Evolutionary conservation across 2,888 invertebrate genomes (phyloP).

Genomic region (Lysandra bellargus): DNA sequence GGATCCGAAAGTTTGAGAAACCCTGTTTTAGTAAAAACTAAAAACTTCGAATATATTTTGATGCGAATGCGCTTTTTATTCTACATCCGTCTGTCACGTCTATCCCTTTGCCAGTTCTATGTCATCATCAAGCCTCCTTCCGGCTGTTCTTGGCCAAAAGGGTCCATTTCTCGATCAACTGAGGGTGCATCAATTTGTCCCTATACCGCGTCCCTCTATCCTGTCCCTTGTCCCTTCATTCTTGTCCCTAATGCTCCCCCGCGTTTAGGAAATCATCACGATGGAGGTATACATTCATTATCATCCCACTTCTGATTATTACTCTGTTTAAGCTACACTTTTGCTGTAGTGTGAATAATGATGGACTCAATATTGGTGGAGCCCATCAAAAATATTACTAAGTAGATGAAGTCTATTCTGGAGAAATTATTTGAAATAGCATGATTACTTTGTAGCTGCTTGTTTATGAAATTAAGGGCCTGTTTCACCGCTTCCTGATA

Average conservation of each 20-base stretch:
- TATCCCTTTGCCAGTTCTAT: slow-evolving; percentile 42
- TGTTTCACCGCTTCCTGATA: too few relatives aligned
- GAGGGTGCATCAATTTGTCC: slow-evolving; percentile 56
- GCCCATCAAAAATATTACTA: too few relatives aligned
- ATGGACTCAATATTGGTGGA: too few relatives aligned
- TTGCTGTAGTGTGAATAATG: neutral
- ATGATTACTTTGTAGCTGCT: neutral
- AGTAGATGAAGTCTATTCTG: too few relatives aligned
- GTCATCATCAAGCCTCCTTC: slow-evolving; percentile 48
- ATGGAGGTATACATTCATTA: slow-evolving; percentile 19
- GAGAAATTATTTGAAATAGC: neutral
- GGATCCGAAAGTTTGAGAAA: too few relatives aligned
- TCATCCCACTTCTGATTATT: slow-evolving; percentile 5
- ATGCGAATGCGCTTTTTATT: neutral
- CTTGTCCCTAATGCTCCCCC: neutral
- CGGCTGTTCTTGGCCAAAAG: slow-evolving; percentile 62
- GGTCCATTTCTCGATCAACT: slow-evolving; percentile 65
- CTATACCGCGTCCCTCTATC: slow-evolving; percentile 34
- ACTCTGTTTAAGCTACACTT: neutral
- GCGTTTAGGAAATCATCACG: slow-evolving; percentile 20
- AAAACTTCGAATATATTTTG: too few relatives aligned
- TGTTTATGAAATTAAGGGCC: too few relatives aligned
- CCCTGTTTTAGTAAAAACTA: too few relatives aligned
- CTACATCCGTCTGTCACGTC: slow-evolving; percentile 32
- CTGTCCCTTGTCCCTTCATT: slow-evolving; percentile 3